These are phyloP conservation scores for Exephanes ischioxanthus DNA, from an alignment of 2,888 invertebrate species.

Conservation along the genomic window DNA sequence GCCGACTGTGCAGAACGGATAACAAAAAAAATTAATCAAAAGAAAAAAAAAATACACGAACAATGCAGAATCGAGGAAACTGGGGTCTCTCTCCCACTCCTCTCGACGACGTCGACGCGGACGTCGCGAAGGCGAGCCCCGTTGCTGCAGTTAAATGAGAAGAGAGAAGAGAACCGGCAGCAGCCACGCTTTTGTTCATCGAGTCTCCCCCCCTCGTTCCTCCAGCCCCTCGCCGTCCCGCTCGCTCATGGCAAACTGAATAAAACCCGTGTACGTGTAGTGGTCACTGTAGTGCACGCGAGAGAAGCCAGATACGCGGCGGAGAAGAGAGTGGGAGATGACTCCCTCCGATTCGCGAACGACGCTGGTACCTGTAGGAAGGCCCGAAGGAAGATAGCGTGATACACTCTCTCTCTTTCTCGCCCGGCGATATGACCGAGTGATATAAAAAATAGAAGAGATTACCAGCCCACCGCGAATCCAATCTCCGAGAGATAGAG, in stretches of 20 bases:
- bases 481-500: conserved; percentile 28
- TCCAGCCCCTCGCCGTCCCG: conserved; percentile 62
- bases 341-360: conserved; percentile 26
- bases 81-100: conserved; percentile 34
- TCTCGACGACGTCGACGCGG: conserved; percentile 43
- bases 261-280: conserved; percentile 51
- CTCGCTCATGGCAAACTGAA: conserved; percentile 55
- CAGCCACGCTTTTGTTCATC: conserved; percentile 76
- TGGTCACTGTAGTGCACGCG: conserved; percentile 41
- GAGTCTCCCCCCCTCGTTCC: conserved; percentile 52
- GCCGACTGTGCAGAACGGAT: neutral
- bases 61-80: conserved; percentile 63
- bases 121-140: conserved; percentile 49
- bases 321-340: neutral
- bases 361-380: conserved; percentile 31
- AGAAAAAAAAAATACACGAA: conserved; percentile 55
- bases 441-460: conserved; percentile 12
- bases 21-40: neutral
- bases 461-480: conserved; percentile 71
- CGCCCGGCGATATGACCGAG: neutral
- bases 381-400: neutral
- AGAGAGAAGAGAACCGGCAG: conserved; percentile 48
- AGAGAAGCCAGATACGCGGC: neutral
- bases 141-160: conserved; percentile 68
- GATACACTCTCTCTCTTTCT: too few species aligned